phyloP scores from a whole-genome alignment of 2,888 invertebrate genomes.

The Druceiella hillmani region DNA sequence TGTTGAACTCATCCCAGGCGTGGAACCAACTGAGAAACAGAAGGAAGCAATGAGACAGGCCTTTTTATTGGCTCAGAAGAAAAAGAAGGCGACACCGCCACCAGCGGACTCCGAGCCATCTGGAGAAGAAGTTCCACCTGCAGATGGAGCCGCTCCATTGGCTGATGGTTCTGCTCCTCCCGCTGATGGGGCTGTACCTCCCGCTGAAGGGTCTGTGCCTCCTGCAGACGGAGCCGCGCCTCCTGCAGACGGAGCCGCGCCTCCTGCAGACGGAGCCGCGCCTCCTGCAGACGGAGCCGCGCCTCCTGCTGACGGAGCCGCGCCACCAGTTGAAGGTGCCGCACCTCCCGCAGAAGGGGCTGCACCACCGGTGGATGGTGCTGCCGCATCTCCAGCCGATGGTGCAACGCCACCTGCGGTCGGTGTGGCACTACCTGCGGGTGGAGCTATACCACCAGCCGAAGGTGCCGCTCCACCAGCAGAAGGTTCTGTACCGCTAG shows the following conservation, averaged over 20 bases:
- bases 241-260: conserved; percentile 25
- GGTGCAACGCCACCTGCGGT: conserved; percentile 30
- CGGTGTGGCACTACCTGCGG: conserved; percentile 24
- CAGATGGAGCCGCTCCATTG: conserved; percentile 23
- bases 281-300: conserved; percentile 29
- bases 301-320: conserved; percentile 26
- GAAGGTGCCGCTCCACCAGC: conserved; percentile 30
- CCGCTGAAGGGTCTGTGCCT: conserved; percentile 31
- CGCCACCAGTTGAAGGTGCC: conserved; percentile 23
- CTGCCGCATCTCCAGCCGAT: conserved; percentile 29
- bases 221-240: conserved; percentile 25
- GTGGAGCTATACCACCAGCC: conserved; percentile 29
- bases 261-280: conserved; percentile 23
- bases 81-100: conserved; percentile 37
- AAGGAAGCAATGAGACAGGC: conserved; percentile 30
- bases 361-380: conserved; percentile 29
- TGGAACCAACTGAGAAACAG: conserved; percentile 43
- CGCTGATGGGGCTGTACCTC: conserved; percentile 19
- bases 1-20: conserved; percentile 69
- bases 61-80: too few species aligned
- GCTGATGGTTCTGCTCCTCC: conserved; percentile 31
- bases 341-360: conserved; percentile 28
- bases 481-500: conserved; percentile 27
- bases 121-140: conserved; percentile 27
- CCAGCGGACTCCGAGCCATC: conserved; percentile 32